Conservation (phyloP, 2,113 vertebrate species). For the Paraplagusia blochii region DNA sequence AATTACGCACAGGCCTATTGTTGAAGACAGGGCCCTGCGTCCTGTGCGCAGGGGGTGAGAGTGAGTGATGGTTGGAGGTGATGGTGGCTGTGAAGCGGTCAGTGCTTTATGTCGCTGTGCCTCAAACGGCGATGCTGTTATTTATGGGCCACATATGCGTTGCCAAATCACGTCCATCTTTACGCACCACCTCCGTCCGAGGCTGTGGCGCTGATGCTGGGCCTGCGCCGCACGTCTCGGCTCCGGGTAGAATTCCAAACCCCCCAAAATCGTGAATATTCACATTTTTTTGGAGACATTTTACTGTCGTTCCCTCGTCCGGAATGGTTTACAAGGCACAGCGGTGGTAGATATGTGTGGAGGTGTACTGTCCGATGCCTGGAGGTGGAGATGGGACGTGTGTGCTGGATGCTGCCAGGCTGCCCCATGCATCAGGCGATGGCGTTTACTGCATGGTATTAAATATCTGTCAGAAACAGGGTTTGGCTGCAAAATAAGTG, state of each 20-base stretch:
- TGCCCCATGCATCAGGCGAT: conserved; percentile 46
- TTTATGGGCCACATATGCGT: conserved; percentile 44
- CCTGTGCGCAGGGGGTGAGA: conserved; percentile 44
- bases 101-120: conserved; percentile 16
- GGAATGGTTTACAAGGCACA: conserved; percentile 54
- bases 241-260: conserved; percentile 50
- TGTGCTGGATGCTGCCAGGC: conserved; percentile 32
- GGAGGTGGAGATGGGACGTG: conserved; percentile 24
- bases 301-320: conserved; percentile 49
- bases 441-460: conserved; percentile 52
- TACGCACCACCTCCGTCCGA: conserved; percentile 13
- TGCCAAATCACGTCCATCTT: conserved; percentile 4
- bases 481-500: not conserved
- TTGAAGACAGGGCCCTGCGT: conserved; percentile 58
- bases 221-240: conserved; percentile 42
- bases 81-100: conserved; percentile 24
- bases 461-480: conserved; percentile 25
- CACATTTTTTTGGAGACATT: conserved; percentile 14
- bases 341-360: conserved; percentile 42
- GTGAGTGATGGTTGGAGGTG: conserved; percentile 7
- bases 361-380: conserved; percentile 23
- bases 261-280: too few species aligned
- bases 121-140: conserved; percentile 32
- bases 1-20: conserved; percentile 60
- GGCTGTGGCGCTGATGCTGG: conserved; percentile 37